A percentile compares a stretch with the other conserved stretches of the same genome.
phyloP scores from a whole-genome alignment of 2,113 vertebrate genomes.

The Indicator maculatus region DNA sequence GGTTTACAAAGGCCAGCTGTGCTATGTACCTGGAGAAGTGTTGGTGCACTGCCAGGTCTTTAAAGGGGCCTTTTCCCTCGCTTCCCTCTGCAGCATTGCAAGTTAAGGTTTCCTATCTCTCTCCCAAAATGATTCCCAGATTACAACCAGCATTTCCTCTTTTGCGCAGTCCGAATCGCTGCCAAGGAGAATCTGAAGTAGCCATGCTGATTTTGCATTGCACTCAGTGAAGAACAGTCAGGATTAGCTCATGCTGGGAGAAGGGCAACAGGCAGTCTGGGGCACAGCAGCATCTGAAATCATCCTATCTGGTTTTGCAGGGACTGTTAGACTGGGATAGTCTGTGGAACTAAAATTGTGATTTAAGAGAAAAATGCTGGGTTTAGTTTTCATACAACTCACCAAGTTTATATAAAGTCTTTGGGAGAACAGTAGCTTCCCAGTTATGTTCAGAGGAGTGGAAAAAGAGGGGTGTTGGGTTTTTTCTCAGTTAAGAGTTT shows the following conservation, averaged over 20 bases:
- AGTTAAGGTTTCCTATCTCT: not conserved
- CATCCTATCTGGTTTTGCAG: not conserved
- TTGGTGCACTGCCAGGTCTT: not conserved
- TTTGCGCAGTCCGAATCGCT: not conserved
- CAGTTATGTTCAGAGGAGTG: not conserved
- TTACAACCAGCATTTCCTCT: not conserved
- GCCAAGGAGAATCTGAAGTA: not conserved
- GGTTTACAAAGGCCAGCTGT: not conserved
- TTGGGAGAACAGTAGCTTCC: not conserved
- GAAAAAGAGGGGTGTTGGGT: not conserved
- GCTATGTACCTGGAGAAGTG: not conserved
- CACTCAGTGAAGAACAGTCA: not conserved
- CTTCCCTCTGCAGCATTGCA: not conserved
- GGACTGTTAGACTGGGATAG: slow-evolving; percentile 3
- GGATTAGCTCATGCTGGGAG: not conserved
- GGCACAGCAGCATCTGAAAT: not conserved
- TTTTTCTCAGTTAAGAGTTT: not conserved
- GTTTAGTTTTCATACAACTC: not conserved
- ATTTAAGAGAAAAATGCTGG: not conserved
- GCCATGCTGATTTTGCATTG: not conserved
- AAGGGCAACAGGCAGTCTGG: not conserved
- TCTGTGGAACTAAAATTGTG: not conserved
- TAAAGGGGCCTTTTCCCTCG: not conserved
- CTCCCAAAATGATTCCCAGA: not conserved
- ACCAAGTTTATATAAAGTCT: not conserved